Percentiles rank a stretch among this genome's conserved stretches.
Conservation (phyloP, 2,113 vertebrate genomes). For the Ornithorhynchus anatinus region DNA sequence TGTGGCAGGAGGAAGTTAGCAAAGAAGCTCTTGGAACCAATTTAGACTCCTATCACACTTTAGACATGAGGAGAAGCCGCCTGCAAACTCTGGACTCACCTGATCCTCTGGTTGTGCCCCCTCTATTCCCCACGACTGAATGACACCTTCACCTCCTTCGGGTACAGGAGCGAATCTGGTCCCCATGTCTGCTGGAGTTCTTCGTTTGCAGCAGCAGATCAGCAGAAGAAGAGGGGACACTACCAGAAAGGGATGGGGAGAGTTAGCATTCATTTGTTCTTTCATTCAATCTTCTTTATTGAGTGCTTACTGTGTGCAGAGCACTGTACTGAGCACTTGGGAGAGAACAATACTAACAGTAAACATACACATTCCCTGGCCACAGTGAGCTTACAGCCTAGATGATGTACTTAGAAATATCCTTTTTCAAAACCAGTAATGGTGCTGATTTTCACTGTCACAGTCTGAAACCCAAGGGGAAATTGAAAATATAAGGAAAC, state of each 20-base stretch:
- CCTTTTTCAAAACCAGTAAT: background rate
- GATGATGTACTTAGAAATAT: too few species aligned
- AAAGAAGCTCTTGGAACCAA: background rate
- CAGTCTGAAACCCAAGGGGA: background rate
- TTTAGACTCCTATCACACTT: background rate
- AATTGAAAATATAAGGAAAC: background rate
- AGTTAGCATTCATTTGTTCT: too few species aligned
- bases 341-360: too few species aligned
- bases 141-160: constrained; percentile 76
- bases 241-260: background rate
- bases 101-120: constrained; percentile 85
- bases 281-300: too few species aligned
- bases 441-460: background rate
- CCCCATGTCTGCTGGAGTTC: constrained; percentile 56
- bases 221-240: constrained; percentile 44
- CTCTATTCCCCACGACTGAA: constrained; percentile 83
- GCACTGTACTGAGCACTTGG: too few species aligned
- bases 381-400: too few species aligned
- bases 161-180: constrained; percentile 77
- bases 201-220: constrained; percentile 46
- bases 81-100: constrained; percentile 68
- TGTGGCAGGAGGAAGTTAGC: background rate
- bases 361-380: too few species aligned
- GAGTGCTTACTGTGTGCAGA: too few species aligned
- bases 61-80: background rate